Base-by-base conservation (phyloP, 2,888 invertebrate species). In the Drosophila mimica region DNA sequence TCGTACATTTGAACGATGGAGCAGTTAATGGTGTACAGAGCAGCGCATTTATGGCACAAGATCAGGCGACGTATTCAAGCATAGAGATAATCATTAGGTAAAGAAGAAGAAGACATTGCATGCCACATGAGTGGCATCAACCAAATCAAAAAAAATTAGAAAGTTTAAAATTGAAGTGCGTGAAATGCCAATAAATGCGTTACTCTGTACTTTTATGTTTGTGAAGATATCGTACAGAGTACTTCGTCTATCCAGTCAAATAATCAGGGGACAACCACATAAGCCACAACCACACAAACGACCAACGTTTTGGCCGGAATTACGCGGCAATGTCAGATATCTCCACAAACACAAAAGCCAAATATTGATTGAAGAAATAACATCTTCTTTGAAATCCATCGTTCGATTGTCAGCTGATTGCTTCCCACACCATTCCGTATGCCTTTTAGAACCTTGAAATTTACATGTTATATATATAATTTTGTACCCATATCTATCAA, bases 371-470 rank as follows among this genome's bases (percentile, higher is more conserved):
- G 79, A 84, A 76, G 78, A 78, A 70, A 69, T 59, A 79, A 58
- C 72, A 69, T 40, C 77, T 66, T 77, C 80, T 77, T 71, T 56
- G 72, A 72, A 67, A 81, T 89, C 91, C 91, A 92, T 93, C 93
- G 90, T 93, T 93, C 92, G 92, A 92, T 75, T 93, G 93, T 91
- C 86, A 91, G 91, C 91, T 92, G 91, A 93, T 93, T 93, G 93
- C 93, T 93, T 93, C 93, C 93, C 93, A 93, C 93, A 93, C 93
- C 93, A 93, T 93, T 93, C 93, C 93, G 93, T 92, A 92, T 92
- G 92, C 91, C 92, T 91, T 90, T 91, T 91, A 91, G 88, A 91
- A 92, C 91, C 88, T 88, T 86, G 89, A 89, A 89, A 87, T 90
- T 81, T 77, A 75, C 74, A 79, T 81, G 59, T 61, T 77, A 69